Base-by-base conservation (phyloP, 2,888 invertebrate genomes). In the Iphiclides podalirius region DNA sequence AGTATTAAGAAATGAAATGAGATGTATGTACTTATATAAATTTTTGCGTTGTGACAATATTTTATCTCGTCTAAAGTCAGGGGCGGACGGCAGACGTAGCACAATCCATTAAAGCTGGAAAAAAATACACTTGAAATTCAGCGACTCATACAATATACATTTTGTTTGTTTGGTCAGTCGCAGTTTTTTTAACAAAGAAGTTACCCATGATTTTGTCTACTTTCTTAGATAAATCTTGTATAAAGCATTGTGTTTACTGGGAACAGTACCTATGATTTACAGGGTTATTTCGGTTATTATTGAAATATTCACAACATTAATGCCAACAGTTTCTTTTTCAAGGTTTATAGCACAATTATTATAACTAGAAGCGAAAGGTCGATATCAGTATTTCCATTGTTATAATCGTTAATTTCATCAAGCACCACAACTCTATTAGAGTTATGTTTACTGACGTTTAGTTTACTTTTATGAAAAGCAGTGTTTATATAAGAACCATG, bases 131-230 rank as follows among this genome's bases (percentile, higher is more conserved):
- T 83, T 81, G 82, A 82, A 81, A 84, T 82, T 83, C 82, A 81
- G 81, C 72, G 59, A 67, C 88, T 87, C 87, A 87, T 87, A 80
- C 84, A 87, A 87, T 87, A 87, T 79, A 85, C 87, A 87, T 87
- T 42, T 37, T 20, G 37, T 42, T 47, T 67, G 61, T 58, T 66
- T 59, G 61, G 66, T 63, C 66, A 63, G 63, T 62, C 57, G 62
- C 62, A 59, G 52, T 58, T 72, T 80, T 81, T 79, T 81, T 79
- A 74, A 67, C 53, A 54, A 60, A 56, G 37, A 54, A n/a, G 13
- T 33, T 16, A 16, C 17, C 31, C 20, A 38, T 33, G 20, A 13
- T 38, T 46, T 31, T 33, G 28, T 33, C 31, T 38, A 31, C 1
- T 40, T 40, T 16, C 28, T 16, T 11, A 7, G 15, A 31, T 40